phyloP scores from a whole-genome alignment of 2,113 vertebrate genomes.

The Erythrocercus mccallii region DNA sequence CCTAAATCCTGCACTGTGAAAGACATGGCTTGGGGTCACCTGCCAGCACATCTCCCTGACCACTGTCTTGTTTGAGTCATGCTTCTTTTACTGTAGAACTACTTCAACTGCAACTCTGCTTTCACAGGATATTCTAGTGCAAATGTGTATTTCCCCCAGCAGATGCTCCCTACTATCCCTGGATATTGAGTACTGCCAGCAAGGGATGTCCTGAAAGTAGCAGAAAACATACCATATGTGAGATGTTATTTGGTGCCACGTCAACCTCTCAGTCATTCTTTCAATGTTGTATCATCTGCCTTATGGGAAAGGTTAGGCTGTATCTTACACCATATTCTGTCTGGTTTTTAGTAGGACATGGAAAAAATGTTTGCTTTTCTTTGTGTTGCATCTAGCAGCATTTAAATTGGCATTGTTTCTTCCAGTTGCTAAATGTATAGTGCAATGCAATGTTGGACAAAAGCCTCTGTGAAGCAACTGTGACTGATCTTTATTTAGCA shows the following conservation, averaged over 20 bases:
- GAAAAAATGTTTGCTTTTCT: background rate
- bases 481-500: background rate
- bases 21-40: background rate
- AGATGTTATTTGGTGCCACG: background rate
- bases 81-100: background rate
- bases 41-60: background rate
- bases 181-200: background rate
- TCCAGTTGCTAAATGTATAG: background rate
- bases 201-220: background rate
- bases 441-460: background rate
- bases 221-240: background rate
- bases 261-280: background rate
- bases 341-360: background rate
- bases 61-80: background rate
- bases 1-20: background rate
- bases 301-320: background rate
- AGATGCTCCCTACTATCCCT: background rate
- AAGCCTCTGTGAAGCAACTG: conserved; percentile 8
- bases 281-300: background rate
- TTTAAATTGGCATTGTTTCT: background rate
- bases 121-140: background rate
- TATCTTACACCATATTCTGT: background rate
- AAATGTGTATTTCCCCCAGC: background rate
- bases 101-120: background rate
- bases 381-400: background rate